phyloP scores from a whole-genome alignment of 2,888 invertebrate species.

The Polylopha cassiicola region DNA sequence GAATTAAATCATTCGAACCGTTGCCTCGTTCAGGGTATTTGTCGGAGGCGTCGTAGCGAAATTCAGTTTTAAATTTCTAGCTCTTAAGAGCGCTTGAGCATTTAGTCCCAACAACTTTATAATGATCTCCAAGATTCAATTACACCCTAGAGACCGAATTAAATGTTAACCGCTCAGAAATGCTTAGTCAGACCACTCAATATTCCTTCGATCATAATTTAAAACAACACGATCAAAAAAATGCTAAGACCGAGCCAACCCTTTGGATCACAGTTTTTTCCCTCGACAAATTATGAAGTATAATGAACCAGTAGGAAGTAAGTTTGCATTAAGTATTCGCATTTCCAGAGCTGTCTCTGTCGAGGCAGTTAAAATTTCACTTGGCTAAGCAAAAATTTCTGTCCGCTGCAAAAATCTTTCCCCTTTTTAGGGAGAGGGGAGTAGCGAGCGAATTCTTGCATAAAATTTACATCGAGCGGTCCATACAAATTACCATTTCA shows the following conservation, averaged over 20 bases:
- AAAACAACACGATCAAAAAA: slow-evolving; percentile 20
- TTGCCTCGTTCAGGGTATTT: slow-evolving; percentile 44
- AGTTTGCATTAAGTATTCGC: slow-evolving; percentile 75
- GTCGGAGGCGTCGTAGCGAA: slow-evolving; percentile 25
- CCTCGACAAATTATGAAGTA: slow-evolving; percentile 69
- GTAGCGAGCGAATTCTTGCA: slow-evolving; percentile 71
- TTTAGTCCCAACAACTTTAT: slow-evolving; percentile 9
- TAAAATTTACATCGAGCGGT: slow-evolving; percentile 77
- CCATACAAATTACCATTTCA: slow-evolving; percentile 77
- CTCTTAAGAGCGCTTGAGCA: slow-evolving; percentile 8
- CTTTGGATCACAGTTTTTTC: slow-evolving; percentile 59
- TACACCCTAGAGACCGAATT: slow-evolving; percentile 9
- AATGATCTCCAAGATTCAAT: not conserved
- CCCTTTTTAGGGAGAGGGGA: slow-evolving; percentile 67
- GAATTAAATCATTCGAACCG: slow-evolving; percentile 63
- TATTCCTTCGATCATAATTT: slow-evolving; percentile 19
- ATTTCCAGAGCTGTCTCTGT: slow-evolving; percentile 72
- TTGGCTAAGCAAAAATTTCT: slow-evolving; percentile 77
- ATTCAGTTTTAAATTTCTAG: slow-evolving; percentile 13
- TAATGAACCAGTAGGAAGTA: slow-evolving; percentile 74
- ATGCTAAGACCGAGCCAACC: slow-evolving; percentile 35
- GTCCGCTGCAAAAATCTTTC: slow-evolving; percentile 75
- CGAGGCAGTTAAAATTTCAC: slow-evolving; percentile 77
- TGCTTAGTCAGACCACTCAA: slow-evolving; percentile 17
- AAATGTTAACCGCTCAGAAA: slow-evolving; percentile 26